Base-by-base conservation (phyloP, 2,113 vertebrate genomes). In the Osmerus eperlanus region DNA sequence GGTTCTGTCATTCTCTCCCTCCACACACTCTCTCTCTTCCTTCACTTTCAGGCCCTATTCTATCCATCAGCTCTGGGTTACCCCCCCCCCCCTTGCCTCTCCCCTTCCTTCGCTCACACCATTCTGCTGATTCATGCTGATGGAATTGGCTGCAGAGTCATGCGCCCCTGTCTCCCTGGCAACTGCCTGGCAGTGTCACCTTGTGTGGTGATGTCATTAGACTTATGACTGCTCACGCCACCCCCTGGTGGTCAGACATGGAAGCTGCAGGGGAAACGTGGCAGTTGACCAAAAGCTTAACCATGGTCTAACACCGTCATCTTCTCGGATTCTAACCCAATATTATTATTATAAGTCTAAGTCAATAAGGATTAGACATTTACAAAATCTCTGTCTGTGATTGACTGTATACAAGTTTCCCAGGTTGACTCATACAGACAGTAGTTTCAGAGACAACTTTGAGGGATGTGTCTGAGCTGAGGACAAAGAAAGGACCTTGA, bases 81-180 rank as follows among this genome's bases (percentile, higher is more conserved):
- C 72, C 41, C 53, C 73, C 32, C 28, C 23, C 23, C 29, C 23
- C 18, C 9, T 53, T 18, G 2, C 14, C 52, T 16, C 28, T 41
- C 55, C 13, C 41, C 60, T 12, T 41, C 63, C 61, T 29, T 52
- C 21, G 55, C 51, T 23, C 79, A 19, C 59, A 1, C 25, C 64
- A 67, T 87, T 89, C 75, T 90, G 89, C 90, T 85, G 89, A 90
- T 78, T 92, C 90, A 91, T 77, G 78, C 65, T 59, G 69, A 64
- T 60, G 67, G 63, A 81, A 83, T 59, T 72, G 1, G 76, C 80
- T 82, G 47, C 73, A 75, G 73, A 80, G 83, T 83, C 80, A 75
- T 64, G 74, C 73, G 76, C 81, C 74, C 64, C 73, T 56, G 82
- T 92, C 85, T 85, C 90, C 86, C 76, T 83, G 72, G 90, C 63